Evolutionary conservation across 2,888 invertebrate genomes (phyloP), one percentile per base, ranked within the genome.

Genomic region (Cloeon dipterum): DNA sequence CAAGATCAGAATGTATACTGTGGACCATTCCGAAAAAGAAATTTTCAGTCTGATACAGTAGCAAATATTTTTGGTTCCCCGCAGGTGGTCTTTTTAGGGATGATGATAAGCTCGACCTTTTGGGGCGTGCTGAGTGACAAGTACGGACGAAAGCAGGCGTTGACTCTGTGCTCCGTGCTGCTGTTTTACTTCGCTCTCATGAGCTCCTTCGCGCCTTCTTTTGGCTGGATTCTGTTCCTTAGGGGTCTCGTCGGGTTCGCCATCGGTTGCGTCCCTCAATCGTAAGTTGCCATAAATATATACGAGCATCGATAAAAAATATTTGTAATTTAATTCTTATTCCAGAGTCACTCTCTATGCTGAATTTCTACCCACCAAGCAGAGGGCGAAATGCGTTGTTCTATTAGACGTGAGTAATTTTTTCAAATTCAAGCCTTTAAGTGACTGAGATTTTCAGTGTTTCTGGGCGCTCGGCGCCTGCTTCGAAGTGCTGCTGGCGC

Each of bases 381-480:
- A 89, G 52, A 67, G 93, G 50, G 89, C 88, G 20, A 89, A 86
- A 58, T 93, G 91, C 64, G 88, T 94, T 34, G 86, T 93, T 23
- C 65, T 93, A 46, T 68, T 93, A 43, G 93, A 93, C 67, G 85
- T 88, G 63, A 73, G 77, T 38, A 44, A 35, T 41, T 41, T 38
- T 40, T 36, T 38, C 34, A 17, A 36, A 26, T 16, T 40, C 39
- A 19, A 40, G 20, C 4, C n/a, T 29, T 23, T 39, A 20, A n/a
- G n/a, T n/a, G n/a, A n/a, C n/a, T n/a, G n/a, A n/a, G n/a, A n/a
- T n/a, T 23, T 25, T 19, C 55, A 83, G 81, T 83, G 85, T 61
- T 93, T 93, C 61, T 93, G 91, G 93, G 89, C 91, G 1, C 65
- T 93, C 32, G 93, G 93, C 23, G 86, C 91, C 8, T 89, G 88